These are phyloP conservation scores for Fratercula arctica DNA, from an alignment of 2,797 vertebrate species.

Conservation along the genomic window DNA sequence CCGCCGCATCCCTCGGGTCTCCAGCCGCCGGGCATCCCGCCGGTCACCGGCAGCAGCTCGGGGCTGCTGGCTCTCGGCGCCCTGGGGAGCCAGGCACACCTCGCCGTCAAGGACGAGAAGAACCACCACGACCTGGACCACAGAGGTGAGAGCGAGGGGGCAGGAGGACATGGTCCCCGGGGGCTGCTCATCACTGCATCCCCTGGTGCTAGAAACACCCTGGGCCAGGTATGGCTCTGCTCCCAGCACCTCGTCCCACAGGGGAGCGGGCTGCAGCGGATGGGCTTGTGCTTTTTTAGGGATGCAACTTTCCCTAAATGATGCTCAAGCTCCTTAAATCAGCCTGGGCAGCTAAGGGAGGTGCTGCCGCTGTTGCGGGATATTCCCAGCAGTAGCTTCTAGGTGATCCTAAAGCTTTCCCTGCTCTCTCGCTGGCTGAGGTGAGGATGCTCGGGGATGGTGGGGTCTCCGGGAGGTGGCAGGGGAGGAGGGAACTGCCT, in stretches of 20 bases:
- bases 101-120: constrained; percentile 95
- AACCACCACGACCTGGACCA: constrained; percentile 96
- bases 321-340: not conserved
- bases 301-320: not conserved
- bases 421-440: rapidly evolving
- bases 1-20: constrained; percentile 91
- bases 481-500: not conserved
- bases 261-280: rapidly evolving
- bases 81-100: constrained; percentile 92
- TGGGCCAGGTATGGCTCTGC: too few species aligned
- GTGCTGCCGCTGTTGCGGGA: rapidly evolving
- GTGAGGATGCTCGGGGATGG: not conserved
- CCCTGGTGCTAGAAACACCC: rapidly evolving
- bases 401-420: not conserved
- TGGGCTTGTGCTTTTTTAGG: not conserved
- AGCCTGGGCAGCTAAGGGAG: not conserved
- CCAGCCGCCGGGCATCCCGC: constrained; percentile 89
- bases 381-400: not conserved
- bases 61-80: constrained; percentile 91
- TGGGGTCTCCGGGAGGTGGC: not conserved
- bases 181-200: not conserved
- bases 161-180: rapidly evolving
- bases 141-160: constrained; percentile 82
- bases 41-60: constrained; percentile 85
- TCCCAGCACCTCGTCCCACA: rapidly evolving